phyloP scores from a whole-genome alignment of 2,113 vertebrate species.

The Tenebrosternarchus preto region DNA sequence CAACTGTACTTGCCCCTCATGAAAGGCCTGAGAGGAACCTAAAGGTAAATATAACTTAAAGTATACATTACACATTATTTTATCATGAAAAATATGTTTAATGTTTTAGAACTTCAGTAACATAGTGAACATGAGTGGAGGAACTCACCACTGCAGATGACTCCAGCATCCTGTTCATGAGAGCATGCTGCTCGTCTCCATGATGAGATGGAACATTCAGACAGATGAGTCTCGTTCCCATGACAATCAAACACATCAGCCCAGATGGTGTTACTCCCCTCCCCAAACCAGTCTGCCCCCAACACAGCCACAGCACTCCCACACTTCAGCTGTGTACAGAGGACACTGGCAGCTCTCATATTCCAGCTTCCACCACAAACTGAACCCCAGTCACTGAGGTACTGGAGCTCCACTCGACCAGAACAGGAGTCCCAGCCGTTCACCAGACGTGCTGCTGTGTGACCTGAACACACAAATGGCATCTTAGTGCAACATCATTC shows the following conservation, averaged over 20 bases:
- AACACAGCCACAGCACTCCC: slow-evolving; percentile 50
- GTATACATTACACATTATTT: too few species aligned
- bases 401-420: slow-evolving; percentile 40
- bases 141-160: slow-evolving; percentile 44
- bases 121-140: background rate
- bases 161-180: slow-evolving; percentile 39
- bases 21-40: background rate
- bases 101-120: background rate
- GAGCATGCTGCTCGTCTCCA: slow-evolving; percentile 41
- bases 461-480: slow-evolving; percentile 10
- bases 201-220: slow-evolving; percentile 47
- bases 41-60: background rate
- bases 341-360: slow-evolving; percentile 50
- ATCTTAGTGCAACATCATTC: background rate
- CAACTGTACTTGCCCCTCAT: background rate
- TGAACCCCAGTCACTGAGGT: background rate
- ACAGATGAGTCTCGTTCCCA: slow-evolving; percentile 51
- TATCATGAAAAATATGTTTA: background rate
- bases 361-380: slow-evolving; percentile 52
- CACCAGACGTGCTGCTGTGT: background rate
- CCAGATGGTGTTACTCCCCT: slow-evolving; percentile 42
- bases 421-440: slow-evolving; percentile 25
- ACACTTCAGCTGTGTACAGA: slow-evolving; percentile 56
- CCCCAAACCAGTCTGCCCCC: slow-evolving; percentile 52
- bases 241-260: slow-evolving; percentile 56